These are phyloP conservation scores for Biston stratarius DNA, from an alignment of 2,888 invertebrate species.

Conservation along the genomic window DNA sequence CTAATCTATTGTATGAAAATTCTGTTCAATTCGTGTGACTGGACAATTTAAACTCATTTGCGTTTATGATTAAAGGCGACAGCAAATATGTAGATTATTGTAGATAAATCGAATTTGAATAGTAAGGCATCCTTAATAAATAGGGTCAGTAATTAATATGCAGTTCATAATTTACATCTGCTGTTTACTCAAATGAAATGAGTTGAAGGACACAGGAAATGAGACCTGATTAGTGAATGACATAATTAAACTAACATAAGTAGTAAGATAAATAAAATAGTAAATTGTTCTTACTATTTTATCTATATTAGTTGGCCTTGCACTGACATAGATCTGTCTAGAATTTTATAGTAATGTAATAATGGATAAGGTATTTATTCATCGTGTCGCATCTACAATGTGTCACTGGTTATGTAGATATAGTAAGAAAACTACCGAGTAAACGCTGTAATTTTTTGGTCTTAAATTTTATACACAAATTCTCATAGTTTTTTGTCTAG, in stretches of 20 bases:
- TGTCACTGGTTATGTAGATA: slow-evolving; percentile 4
- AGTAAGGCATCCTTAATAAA: too few relatives aligned
- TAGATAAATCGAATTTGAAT: too few relatives aligned
- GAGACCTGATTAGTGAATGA: slow-evolving; percentile 39
- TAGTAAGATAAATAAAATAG: background rate
- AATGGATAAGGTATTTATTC: slow-evolving; percentile 1
- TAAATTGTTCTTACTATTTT: too few relatives aligned
- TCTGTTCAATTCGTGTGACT: too few relatives aligned
- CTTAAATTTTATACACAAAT: background rate
- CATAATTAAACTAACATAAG: slow-evolving; percentile 21
- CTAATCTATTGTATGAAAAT: too few relatives aligned
- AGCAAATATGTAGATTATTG: too few relatives aligned
- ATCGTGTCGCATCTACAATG: slow-evolving; percentile 14
- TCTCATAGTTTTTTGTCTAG: too few relatives aligned
- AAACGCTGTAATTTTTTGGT: background rate
- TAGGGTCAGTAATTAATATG: too few relatives aligned
- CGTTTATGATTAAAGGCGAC: too few relatives aligned
- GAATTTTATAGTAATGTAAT: slow-evolving; percentile 23
- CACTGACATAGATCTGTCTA: slow-evolving; percentile 32
- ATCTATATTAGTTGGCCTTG: slow-evolving; percentile 43
- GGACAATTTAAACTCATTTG: too few relatives aligned
- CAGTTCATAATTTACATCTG: background rate
- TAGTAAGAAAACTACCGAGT: background rate
- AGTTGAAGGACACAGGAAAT: slow-evolving; percentile 39
- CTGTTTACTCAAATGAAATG: slow-evolving; percentile 7